Evolutionary conservation across 1,140 invertebrate genomes (phyloP).

Genomic region (Drosophila paulistorum): DNA sequence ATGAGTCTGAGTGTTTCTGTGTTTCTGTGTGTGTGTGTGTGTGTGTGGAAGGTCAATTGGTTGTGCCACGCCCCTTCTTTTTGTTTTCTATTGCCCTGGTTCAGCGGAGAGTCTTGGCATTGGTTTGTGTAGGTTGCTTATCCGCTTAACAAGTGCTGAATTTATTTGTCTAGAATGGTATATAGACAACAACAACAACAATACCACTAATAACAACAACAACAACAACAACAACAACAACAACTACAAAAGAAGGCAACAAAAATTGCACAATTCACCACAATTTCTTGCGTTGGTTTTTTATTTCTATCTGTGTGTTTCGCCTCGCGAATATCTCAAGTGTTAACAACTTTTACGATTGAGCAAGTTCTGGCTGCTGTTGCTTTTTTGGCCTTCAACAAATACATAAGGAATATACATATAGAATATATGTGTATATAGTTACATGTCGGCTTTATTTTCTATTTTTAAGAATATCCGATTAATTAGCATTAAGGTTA

Average conservation of each 20-base stretch:
- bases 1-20: constrained; percentile 26
- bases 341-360: constrained; percentile 13
- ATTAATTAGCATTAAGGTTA: constrained; percentile 12
- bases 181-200: constrained; percentile 20
- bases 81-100: constrained; percentile 10
- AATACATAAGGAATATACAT: not conserved
- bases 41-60: constrained; percentile 60
- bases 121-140: constrained; percentile 60
- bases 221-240: constrained; percentile 25
- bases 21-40: not conserved
- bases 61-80: constrained; percentile 30
- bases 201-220: not conserved
- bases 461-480: constrained; percentile 14
- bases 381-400: constrained; percentile 5
- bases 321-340: constrained; percentile 9
- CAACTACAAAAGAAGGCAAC: constrained; percentile 38
- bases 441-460: constrained; percentile 11
- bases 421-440: constrained; percentile 2
- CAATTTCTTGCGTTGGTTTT: constrained; percentile 8
- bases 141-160: constrained; percentile 77
- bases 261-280: constrained; percentile 58
- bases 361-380: constrained; percentile 2
- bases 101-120: constrained; percentile 28
- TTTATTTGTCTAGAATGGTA: constrained; percentile 58
- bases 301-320: not conserved